Conservation (phyloP, 2,888 invertebrate genomes). For the Aphodius granarius region DNA sequence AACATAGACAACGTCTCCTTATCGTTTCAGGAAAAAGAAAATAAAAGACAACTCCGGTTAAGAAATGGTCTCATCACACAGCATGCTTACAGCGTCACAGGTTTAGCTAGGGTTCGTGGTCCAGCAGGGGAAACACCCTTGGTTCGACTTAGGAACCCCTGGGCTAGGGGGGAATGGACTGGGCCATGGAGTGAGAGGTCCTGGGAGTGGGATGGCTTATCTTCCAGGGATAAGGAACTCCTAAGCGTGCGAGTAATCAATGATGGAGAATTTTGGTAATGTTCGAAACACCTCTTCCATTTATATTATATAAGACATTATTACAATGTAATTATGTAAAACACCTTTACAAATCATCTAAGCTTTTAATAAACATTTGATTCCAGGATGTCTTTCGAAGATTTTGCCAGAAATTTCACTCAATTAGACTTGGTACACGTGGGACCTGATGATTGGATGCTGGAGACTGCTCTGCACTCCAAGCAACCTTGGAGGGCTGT, state of each 20-base stretch:
- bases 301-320: not conserved
- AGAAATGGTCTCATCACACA: conserved; percentile 67
- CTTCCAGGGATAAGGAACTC: conserved; percentile 64
- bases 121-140: conserved; percentile 61
- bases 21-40: conserved; percentile 56
- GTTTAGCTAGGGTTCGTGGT: conserved; percentile 68
- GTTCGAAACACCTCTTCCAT: not conserved
- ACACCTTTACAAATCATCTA: not conserved
- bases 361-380: not conserved
- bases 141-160: conserved; percentile 67
- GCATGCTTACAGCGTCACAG: conserved; percentile 71
- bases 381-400: conserved; percentile 70
- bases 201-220: conserved; percentile 70
- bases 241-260: conserved; percentile 64
- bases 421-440: conserved; percentile 73
- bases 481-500: conserved; percentile 73
- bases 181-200: conserved; percentile 73
- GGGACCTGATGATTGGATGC: conserved; percentile 76
- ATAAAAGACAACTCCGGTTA: conserved; percentile 59
- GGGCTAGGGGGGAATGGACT: conserved; percentile 70
- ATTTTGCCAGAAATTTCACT: conserved; percentile 68
- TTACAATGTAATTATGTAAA: too few relatives aligned
- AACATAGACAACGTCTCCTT: conserved; percentile 6
- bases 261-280: conserved; percentile 72
- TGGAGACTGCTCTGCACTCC: conserved; percentile 66